These are phyloP conservation scores for Tachina lurida DNA, from an alignment of 2,888 invertebrate species.

Conservation along the genomic window DNA sequence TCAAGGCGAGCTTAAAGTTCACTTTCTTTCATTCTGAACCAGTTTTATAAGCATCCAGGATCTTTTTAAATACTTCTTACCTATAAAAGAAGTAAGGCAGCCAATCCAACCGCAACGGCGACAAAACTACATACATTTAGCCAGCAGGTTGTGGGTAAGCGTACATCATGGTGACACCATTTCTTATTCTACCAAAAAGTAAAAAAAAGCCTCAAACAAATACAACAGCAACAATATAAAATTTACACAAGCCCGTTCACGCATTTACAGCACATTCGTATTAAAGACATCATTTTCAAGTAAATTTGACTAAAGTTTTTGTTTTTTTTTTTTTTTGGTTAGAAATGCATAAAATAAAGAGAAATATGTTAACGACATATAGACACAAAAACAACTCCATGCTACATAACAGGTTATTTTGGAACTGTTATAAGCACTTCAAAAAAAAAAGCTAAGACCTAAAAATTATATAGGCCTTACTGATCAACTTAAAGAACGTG, in stretches of 20 bases:
- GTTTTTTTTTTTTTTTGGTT: conserved; percentile 21
- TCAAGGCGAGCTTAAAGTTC: not conserved
- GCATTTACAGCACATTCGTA: conserved; percentile 50
- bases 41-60: not conserved
- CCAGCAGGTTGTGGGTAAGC: conserved; percentile 61
- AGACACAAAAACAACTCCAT: conserved; percentile 22
- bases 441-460: conserved; percentile 24
- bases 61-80: conserved; percentile 7
- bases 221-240: not conserved
- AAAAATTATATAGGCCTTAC: conserved; percentile 38
- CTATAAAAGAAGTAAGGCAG: not conserved
- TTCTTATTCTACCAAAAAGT: conserved; percentile 57
- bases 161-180: conserved; percentile 65
- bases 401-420: conserved; percentile 47
- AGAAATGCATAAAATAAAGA: conserved; percentile 56
- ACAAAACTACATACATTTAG: conserved; percentile 26
- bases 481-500: conserved; percentile 28
- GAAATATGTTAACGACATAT: conserved; percentile 48
- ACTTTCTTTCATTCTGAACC: not conserved
- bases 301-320: conserved; percentile 40
- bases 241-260: conserved; percentile 20
- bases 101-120: not conserved
- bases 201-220: conserved; percentile 13
- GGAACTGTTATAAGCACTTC: conserved; percentile 58
- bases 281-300: conserved; percentile 17